phyloP scores from a whole-genome alignment of 2,888 invertebrate species.

The Podotricha telesiphe region DNA sequence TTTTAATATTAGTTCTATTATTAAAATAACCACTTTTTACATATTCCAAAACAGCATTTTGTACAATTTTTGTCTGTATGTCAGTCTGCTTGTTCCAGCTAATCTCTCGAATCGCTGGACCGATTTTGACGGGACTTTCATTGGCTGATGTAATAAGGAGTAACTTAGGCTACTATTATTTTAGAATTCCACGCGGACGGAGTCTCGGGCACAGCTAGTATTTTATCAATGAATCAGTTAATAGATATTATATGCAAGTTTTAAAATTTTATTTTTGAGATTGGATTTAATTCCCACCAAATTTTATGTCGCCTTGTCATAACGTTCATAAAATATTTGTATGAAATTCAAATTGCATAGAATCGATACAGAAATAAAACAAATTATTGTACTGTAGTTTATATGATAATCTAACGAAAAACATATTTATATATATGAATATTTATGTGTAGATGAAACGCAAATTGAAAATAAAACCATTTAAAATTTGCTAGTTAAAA shows the following conservation, averaged over 20 bases:
- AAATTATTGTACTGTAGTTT: not conserved
- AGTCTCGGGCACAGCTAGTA: no score
- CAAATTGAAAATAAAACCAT: slow-evolving; percentile 5
- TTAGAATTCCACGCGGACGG: no score
- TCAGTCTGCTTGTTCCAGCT: no score
- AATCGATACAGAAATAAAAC: not conserved
- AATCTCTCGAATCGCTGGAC: no score
- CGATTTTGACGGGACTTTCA: no score
- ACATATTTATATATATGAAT: not conserved
- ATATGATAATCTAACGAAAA: not conserved
- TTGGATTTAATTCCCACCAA: not conserved
- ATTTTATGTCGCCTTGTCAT: not conserved
- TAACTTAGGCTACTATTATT: no score
- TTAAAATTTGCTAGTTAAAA: slow-evolving; percentile 1
- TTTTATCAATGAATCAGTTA: not conserved
- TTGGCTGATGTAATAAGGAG: no score
- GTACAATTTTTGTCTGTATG: no score
- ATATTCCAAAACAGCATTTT: no score
- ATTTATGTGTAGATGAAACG: not conserved
- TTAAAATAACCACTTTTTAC: no score
- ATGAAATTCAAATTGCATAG: not conserved
- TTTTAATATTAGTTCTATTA: no score
- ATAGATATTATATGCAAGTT: no score
- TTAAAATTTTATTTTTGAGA: not conserved
- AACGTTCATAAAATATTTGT: not conserved